phyloP scores from a whole-genome alignment of 2,888 invertebrate genomes.

The Diploptera punctata region DNA sequence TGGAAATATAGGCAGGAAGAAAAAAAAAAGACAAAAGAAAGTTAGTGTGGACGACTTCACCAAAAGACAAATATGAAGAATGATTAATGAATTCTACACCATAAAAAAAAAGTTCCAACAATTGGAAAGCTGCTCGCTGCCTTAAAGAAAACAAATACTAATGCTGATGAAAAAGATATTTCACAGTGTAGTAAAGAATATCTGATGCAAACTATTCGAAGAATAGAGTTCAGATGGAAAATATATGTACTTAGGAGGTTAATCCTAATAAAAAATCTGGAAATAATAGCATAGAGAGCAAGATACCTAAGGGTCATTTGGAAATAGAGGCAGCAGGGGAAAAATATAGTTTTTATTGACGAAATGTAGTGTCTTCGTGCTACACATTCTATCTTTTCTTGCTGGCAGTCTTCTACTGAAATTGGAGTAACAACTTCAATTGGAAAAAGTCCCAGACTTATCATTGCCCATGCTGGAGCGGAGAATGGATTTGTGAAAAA shows the following conservation, averaged over 20 bases:
- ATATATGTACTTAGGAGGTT: not conserved
- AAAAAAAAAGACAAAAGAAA: not conserved
- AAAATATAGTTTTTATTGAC: not conserved
- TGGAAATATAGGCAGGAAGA: not conserved
- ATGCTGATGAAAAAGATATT: not conserved
- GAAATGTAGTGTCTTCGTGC: not conserved
- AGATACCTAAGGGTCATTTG: not conserved
- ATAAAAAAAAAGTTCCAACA: not conserved
- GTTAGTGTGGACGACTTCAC: not conserved
- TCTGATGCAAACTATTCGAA: not conserved
- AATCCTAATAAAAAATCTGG: not conserved
- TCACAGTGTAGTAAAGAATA: not conserved
- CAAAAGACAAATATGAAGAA: not conserved
- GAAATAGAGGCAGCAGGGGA: not conserved
- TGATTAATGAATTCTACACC: not conserved
- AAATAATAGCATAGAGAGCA: not conserved
- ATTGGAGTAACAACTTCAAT: not conserved
- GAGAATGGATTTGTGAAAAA: slow-evolving; percentile 38
- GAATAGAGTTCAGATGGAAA: not conserved
- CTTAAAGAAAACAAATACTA: too few species aligned
- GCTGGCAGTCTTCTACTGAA: slow-evolving; percentile 3
- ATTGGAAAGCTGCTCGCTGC: not conserved
- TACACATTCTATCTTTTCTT: not conserved
- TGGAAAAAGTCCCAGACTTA: slow-evolving; percentile 27
- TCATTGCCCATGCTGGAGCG: slow-evolving; percentile 37